Percentiles rank a stretch among this genome's conserved stretches.
Evolutionary conservation across 2,797 vertebrate genomes (phyloP).

Genomic region (Gambelia wislizenii): DNA sequence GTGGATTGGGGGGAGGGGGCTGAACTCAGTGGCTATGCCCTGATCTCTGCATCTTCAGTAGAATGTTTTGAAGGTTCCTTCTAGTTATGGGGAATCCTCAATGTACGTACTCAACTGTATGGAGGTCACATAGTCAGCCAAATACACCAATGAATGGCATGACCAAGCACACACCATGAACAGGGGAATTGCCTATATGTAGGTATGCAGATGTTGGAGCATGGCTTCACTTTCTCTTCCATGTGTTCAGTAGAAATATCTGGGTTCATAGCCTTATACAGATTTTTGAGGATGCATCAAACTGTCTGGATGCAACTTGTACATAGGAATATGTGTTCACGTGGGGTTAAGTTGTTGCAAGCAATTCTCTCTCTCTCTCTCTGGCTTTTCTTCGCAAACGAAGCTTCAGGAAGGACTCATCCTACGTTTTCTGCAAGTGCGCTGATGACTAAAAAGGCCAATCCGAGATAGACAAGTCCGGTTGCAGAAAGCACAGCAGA

Average conservation of each 20-base stretch:
- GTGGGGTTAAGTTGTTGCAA: not conserved
- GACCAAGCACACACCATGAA: too few relatives aligned
- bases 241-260: not conserved
- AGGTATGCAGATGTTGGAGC: not conserved
- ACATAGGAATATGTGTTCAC: too few relatives aligned
- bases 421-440: too few relatives aligned
- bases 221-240: not conserved
- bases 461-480: too few relatives aligned
- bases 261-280: not conserved
- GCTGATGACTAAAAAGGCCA: too few relatives aligned
- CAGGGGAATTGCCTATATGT: not conserved
- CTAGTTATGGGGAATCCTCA: not conserved
- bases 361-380: too few relatives aligned
- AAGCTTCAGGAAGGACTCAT: too few relatives aligned
- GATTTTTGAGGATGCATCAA: too few relatives aligned
- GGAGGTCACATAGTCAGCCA: not conserved
- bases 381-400: too few relatives aligned
- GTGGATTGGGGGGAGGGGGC: too few relatives aligned
- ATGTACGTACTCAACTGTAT: not conserved
- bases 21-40: not conserved
- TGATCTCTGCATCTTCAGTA: not conserved
- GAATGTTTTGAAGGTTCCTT: not conserved
- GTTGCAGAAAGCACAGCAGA: too few relatives aligned
- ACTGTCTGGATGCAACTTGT: too few relatives aligned
- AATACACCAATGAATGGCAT: not conserved